Percentiles rank a stretch among this genome's conserved stretches.
These are phyloP conservation scores for Drosophila parabipectinata DNA, from an alignment of 1,140 invertebrate genomes.

Conservation along the genomic window DNA sequence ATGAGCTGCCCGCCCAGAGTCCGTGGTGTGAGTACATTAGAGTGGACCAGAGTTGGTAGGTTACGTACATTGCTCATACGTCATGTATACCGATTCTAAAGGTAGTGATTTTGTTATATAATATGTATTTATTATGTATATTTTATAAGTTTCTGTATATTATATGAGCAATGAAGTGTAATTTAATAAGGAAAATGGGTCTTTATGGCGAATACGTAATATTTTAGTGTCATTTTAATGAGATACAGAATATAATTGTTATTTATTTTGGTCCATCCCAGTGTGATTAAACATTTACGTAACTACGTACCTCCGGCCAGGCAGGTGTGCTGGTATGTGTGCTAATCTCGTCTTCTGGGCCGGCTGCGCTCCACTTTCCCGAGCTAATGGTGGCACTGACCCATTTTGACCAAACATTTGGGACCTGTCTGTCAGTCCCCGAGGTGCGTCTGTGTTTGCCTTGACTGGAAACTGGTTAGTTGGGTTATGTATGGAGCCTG, in stretches of 20 bases:
- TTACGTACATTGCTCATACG: not conserved
- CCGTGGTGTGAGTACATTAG: not conserved
- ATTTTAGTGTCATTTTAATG: not conserved
- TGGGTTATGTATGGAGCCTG: slow-evolving; percentile 11
- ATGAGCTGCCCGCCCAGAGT: slow-evolving; percentile 31
- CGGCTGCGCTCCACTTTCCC: slow-evolving; percentile 42
- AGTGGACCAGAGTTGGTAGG: not conserved
- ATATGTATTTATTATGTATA: not conserved
- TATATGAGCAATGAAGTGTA: no score
- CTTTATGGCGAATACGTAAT: not conserved
- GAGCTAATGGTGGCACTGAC: slow-evolving; percentile 61
- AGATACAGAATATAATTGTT: not conserved
- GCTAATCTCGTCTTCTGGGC: slow-evolving; percentile 32
- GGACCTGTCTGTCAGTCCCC: slow-evolving; percentile 44
- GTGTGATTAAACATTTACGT: not conserved
- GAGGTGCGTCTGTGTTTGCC: slow-evolving; percentile 47
- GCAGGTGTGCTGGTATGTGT: slow-evolving; percentile 25
- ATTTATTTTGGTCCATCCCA: slow-evolving; percentile 1
- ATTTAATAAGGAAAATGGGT: no score
- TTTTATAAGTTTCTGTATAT: no score
- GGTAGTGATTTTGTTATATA: no score
- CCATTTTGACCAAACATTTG: slow-evolving; percentile 59
- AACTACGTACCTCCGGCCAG: not conserved
- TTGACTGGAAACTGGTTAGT: not conserved
- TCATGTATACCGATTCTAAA: not conserved